phyloP scores from a whole-genome alignment of 2,888 invertebrate species.

The Dicyrtoma fusca region DNA sequence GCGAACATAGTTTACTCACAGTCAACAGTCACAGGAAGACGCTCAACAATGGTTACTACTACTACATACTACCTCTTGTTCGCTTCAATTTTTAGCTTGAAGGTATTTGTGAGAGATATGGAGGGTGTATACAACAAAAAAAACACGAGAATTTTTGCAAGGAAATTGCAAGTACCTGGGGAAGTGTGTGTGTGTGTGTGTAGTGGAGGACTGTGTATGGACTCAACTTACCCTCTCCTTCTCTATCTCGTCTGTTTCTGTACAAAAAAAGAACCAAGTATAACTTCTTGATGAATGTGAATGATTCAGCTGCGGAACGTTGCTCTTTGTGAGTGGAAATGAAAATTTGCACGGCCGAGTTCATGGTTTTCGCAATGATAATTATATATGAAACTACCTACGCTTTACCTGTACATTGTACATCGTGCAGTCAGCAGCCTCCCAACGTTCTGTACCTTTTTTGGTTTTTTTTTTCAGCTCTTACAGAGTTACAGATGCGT shows the following conservation, averaged over 20 bases:
- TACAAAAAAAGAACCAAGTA: background rate
- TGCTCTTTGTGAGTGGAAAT: conserved; percentile 2
- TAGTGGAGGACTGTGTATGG: background rate
- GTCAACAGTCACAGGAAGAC: conserved; percentile 1
- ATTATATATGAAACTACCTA: background rate
- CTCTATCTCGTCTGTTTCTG: background rate
- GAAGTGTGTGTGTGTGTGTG: no score
- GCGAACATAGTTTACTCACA: background rate
- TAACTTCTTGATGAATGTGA: no score
- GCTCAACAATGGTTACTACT: background rate
- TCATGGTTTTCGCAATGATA: conserved; percentile 9
- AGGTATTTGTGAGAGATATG: background rate
- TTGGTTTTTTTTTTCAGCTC: background rate
- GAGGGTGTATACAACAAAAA: background rate
- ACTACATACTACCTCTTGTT: background rate
- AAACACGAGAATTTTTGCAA: background rate
- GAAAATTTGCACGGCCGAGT: conserved; percentile 20
- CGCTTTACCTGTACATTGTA: background rate
- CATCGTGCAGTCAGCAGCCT: no score
- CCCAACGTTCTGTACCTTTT: no score
- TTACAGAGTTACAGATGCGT: no score
- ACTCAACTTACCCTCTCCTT: background rate
- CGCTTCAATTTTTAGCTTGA: background rate
- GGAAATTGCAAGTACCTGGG: conserved; percentile 1
- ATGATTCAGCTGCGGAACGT: conserved; percentile 11